Conservation (phyloP, 2,113 vertebrate species). For the Corynorhinus townsendii region DNA sequence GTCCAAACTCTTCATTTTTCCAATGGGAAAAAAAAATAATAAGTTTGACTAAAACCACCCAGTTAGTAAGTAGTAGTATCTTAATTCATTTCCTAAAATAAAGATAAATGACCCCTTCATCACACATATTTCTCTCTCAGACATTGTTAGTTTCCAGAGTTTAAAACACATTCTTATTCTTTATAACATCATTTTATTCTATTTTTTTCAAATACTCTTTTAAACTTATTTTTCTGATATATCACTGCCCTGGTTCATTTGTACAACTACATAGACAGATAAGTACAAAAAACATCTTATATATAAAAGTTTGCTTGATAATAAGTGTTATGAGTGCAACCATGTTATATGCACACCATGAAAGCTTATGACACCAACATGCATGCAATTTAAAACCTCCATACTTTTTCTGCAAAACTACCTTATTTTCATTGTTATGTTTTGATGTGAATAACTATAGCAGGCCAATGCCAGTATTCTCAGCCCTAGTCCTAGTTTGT, state of each 20-base stretch:
- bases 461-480: constrained; percentile 78
- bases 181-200: not conserved
- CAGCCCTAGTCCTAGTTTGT: constrained; percentile 74
- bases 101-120: not conserved
- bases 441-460: constrained; percentile 71
- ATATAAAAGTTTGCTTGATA: not conserved
- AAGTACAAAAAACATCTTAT: not conserved
- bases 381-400: constrained; percentile 44
- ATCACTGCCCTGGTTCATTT: not conserved
- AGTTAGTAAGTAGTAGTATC: not conserved
- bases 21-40: constrained; percentile 27
- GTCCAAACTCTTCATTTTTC: not conserved
- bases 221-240: constrained; percentile 38
- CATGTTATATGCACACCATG: not conserved
- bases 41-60: not conserved
- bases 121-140: not conserved
- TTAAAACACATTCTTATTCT: constrained; percentile 35
- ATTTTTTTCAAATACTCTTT: not conserved
- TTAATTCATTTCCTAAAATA: constrained; percentile 40
- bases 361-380: not conserved
- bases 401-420: constrained; percentile 49
- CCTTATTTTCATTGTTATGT: constrained; percentile 67
- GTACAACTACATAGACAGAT: not conserved
- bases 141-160: constrained; percentile 4
- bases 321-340: not conserved